Evolutionary conservation across 2,113 vertebrate species (phyloP).

Genomic region (Crypturellus undulatus): DNA sequence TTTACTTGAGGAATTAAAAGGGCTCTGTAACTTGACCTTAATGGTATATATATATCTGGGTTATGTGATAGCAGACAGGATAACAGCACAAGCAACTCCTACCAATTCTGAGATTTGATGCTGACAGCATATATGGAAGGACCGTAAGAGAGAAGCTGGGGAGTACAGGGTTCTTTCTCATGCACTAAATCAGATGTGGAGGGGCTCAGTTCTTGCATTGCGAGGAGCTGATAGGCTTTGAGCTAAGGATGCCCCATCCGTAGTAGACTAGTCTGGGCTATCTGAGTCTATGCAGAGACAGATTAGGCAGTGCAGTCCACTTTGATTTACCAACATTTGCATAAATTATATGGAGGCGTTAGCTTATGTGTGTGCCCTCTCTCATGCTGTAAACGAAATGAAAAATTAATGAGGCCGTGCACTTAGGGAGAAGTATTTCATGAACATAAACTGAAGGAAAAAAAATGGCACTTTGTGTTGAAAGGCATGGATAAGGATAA

Average conservation of each 20-base stretch:
- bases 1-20: not conserved
- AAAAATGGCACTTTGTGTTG: not conserved
- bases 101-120: rapidly evolving
- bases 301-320: not conserved
- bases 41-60: not conserved
- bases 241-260: not conserved
- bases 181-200: rapidly evolving
- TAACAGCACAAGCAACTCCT: not conserved
- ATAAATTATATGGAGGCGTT: not conserved
- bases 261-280: not conserved
- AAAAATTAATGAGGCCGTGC: not conserved
- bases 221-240: not conserved
- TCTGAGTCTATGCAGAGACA: not conserved
- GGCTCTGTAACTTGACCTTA: not conserved
- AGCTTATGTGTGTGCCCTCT: not conserved
- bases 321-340: not conserved
- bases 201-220: rapidly evolving
- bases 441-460: not conserved
- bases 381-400: not conserved
- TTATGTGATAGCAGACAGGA: not conserved
- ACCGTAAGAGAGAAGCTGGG: not conserved
- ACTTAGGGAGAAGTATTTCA: not conserved
- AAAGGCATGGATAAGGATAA: not conserved
- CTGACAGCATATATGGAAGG: not conserved
- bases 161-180: not conserved